Conservation (phyloP, 2,113 vertebrate genomes). For the Anarhynchus alexandrinus region DNA sequence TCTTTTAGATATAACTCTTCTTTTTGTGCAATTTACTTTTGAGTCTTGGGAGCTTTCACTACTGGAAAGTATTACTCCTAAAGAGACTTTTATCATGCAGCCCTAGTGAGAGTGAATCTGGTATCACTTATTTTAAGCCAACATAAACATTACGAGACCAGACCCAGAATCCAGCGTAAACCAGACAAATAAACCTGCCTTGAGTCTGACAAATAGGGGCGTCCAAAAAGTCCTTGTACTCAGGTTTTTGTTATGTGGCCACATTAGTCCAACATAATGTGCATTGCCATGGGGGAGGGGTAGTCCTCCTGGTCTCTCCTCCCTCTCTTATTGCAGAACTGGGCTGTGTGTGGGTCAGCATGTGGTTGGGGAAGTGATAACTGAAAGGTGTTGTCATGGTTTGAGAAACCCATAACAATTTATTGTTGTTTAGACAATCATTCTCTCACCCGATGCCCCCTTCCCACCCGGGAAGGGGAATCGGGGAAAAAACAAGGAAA, state of each 20-base stretch:
- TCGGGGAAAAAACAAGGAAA: too few relatives aligned
- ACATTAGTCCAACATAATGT: neutral
- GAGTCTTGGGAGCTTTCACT: neutral
- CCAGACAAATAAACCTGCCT: neutral
- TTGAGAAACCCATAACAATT: too few relatives aligned
- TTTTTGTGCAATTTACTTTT: neutral
- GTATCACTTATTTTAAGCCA: neutral
- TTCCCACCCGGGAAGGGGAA: too few relatives aligned
- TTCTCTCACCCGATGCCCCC: too few relatives aligned
- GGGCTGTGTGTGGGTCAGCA: neutral
- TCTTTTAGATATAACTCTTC: neutral
- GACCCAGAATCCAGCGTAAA: neutral
- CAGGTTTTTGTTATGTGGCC: neutral
- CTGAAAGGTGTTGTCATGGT: neutral
- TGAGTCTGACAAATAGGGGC: neutral
- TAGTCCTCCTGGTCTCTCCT: neutral
- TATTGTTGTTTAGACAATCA: too few relatives aligned
- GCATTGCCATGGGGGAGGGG: neutral
- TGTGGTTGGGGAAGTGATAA: fast-evolving
- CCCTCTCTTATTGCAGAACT: neutral
- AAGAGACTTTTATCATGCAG: neutral
- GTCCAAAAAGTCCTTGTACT: neutral
- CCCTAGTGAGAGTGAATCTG: neutral
- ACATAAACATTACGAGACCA: neutral
- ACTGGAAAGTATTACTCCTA: neutral